phyloP scores from a whole-genome alignment of 2,888 invertebrate species.

The Litoditis marina region DNA sequence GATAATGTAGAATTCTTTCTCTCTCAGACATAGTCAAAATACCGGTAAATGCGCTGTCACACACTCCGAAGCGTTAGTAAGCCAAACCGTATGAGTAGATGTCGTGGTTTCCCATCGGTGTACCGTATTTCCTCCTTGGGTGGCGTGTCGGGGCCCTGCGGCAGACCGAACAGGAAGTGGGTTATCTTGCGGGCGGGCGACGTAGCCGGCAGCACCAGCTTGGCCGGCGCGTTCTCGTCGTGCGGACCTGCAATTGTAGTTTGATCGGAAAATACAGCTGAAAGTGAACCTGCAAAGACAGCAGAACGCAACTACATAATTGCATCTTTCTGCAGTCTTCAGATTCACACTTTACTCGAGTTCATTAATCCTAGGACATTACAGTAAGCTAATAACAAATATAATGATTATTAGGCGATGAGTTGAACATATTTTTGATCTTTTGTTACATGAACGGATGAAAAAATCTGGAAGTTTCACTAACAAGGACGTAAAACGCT shows the following conservation, averaged over 20 bases:
- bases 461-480: neutral
- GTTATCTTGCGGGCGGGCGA: slow-evolving; percentile 20
- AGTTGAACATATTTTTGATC: too few relatives aligned
- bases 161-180: slow-evolving; percentile 37
- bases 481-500: neutral
- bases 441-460: neutral
- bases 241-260: neutral
- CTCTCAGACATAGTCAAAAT: too few relatives aligned
- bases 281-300: too few relatives aligned
- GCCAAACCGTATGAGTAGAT: slow-evolving; percentile 44
- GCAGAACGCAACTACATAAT: too few relatives aligned
- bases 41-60: too few relatives aligned
- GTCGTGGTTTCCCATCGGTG: slow-evolving; percentile 29
- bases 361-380: too few relatives aligned
- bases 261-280: neutral
- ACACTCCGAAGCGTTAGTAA: neutral
- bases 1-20: too few relatives aligned
- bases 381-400: too few relatives aligned
- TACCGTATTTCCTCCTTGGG: slow-evolving; percentile 30
- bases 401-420: too few relatives aligned
- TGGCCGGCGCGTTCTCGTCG: slow-evolving; percentile 12
- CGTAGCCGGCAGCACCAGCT: slow-evolving; percentile 15
- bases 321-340: too few relatives aligned
- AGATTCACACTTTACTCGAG: neutral
- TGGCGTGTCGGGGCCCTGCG: slow-evolving; percentile 24